Base-by-base conservation (phyloP, 2,797 vertebrate species). In the Scolopax rusticola region DNA sequence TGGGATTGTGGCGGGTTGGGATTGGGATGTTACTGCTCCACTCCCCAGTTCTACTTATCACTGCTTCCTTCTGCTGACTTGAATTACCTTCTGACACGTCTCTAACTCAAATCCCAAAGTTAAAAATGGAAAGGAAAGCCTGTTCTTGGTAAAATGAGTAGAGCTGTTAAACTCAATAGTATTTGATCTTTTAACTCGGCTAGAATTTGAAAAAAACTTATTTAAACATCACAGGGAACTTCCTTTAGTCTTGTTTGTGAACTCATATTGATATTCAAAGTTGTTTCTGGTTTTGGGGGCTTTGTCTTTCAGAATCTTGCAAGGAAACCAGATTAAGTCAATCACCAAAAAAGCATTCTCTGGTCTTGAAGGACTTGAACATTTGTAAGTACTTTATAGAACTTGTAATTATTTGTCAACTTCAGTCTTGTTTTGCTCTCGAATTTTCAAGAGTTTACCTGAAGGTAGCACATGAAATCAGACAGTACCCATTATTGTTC, bases 311-410 rank as follows among this genome's bases (percentile, higher is more conserved):
- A 99, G 99, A 95, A 98, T 99, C 94, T 97, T 99, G 45, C 99
- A 99, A 97, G 98, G 98, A 96, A 99, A 99, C 97, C 99, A 99
- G 97, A 99, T 99, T 95, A 99, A 99, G 93, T 99, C 99, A 32
- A 97, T 99, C 97, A 99, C 99, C 47, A 99, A 98, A 96, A 99
- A 98, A 96, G 99, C 99, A 6, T 99, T 99, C 93, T 98, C 98
- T 70, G 99, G 99, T 84, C 98, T 99, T 61, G 99, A 99, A 82
- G 98, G 98, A 63, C 98, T 99, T 87, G 98, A 99, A 95, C 98
- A 99, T 96, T 97, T 99, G 99, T 99, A 97, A 99, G 99, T 99
- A 96, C 94, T 97, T 80, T 68, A 13, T n/a, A 71, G 32, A 67
- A 23, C 20, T 93, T 69, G 14, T 38, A 13, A 15, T 51, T 90